Evolutionary conservation across 2,113 vertebrate genomes (phyloP).

Genomic region (Cebidichthys violaceus): DNA sequence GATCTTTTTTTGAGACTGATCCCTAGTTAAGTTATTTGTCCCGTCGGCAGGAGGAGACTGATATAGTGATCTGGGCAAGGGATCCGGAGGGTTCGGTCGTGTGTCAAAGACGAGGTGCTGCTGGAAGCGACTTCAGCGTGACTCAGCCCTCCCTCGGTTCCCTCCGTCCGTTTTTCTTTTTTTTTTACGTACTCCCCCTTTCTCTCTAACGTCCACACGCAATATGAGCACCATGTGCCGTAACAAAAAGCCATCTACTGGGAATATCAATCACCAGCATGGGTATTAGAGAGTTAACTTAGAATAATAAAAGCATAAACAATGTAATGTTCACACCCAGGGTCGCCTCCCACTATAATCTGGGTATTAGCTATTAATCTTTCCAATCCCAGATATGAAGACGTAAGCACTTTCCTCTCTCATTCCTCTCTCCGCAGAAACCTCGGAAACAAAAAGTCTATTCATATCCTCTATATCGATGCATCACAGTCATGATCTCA

Average conservation of each 20-base stretch:
- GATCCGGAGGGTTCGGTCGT: slow-evolving; percentile 66
- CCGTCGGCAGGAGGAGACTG: slow-evolving; percentile 67
- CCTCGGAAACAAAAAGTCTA: slow-evolving; percentile 70
- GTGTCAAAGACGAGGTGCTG: slow-evolving; percentile 72
- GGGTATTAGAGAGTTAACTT: slow-evolving; percentile 44
- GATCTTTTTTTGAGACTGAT: slow-evolving; percentile 66
- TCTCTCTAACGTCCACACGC: slow-evolving; percentile 33
- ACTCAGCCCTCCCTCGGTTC: slow-evolving; percentile 64
- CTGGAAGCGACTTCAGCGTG: slow-evolving; percentile 68
- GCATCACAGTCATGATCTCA: slow-evolving; percentile 78
- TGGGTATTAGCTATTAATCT: slow-evolving; percentile 64
- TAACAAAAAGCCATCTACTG: slow-evolving; percentile 53
- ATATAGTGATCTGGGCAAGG: slow-evolving; percentile 63
- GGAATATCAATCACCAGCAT: slow-evolving; percentile 53
- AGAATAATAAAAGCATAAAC: slow-evolving; percentile 59
- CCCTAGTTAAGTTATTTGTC: slow-evolving; percentile 70
- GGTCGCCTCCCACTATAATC: slow-evolving; percentile 54
- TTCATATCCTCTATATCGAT: slow-evolving; percentile 73
- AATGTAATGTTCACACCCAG: slow-evolving; percentile 41
- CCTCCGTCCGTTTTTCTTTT: slow-evolving; percentile 62
- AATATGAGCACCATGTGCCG: slow-evolving; percentile 50
- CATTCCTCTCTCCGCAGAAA: slow-evolving; percentile 50
- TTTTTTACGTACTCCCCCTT: slow-evolving; percentile 53
- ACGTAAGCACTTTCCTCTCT: slow-evolving; percentile 53
- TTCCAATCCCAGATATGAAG: slow-evolving; percentile 37